Base-by-base conservation (phyloP, 2,113 vertebrate genomes). In the Chloroceryle aenea region DNA sequence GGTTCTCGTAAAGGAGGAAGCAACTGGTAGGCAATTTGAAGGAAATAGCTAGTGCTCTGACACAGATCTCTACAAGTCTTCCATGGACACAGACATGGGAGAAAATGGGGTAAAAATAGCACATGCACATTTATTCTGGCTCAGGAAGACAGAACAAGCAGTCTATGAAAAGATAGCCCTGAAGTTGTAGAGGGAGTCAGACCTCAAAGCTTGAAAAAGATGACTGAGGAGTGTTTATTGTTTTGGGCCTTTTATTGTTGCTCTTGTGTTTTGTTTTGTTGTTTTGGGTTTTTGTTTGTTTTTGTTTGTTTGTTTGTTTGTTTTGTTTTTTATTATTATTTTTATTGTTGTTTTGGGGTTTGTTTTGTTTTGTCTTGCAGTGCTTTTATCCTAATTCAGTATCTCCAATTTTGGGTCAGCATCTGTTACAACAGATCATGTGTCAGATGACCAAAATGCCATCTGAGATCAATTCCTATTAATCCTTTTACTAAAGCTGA, bases 401-500 rank as follows among this genome's bases (percentile, higher is more conserved):
- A 36, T 66, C 36, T 73, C 48, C 72, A 61, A 76, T 79, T 92
- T 80, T 85, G 38, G 8, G 58, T 79, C 67, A 68, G 75, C 62
- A 80, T 85, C 79, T 93, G 43, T 23, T 78, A 29, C 34, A 61
- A 29, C 34, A 56, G 61, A 34, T 34, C 69, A 66, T 4, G 40
- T 34, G n/a, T 87, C 66, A 83, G 61, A 67, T 71, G 66, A 72
- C 73, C 63, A 32, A 89, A 79, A 78, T 68, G 62, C 26, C 30
- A 87, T 73, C 43, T 72, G 71, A 90, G 36, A 62, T 82, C 69
- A 90, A n/a, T 43, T 85, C 36, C 36, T 36, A 42, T 52, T 52
- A 87, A 43, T 21, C 75, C 29, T 3, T 1, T 25, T 47, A n/a
- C 19, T 45, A 56, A 84, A 73, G n/a, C 27, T 43, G 56, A 15